phyloP scores from a whole-genome alignment of 2,797 vertebrate species.

The Sebastes nivosus region DNA sequence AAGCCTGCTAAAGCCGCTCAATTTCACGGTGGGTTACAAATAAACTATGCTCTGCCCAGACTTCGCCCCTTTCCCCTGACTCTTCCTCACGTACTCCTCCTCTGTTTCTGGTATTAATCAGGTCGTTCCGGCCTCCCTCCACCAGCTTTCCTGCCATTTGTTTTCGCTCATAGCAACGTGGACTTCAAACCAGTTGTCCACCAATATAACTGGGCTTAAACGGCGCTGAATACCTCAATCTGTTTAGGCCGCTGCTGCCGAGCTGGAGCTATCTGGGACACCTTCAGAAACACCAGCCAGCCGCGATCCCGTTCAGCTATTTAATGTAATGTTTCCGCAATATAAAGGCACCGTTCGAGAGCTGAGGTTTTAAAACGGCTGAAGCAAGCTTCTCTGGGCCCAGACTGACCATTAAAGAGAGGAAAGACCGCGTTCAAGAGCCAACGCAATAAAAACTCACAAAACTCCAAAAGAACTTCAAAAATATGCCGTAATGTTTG shows the following conservation, averaged over 20 bases:
- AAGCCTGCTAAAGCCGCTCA: slow-evolving; percentile 78
- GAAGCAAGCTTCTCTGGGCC: slow-evolving; percentile 80
- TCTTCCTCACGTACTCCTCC: slow-evolving; percentile 54
- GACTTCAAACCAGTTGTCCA: slow-evolving; percentile 63
- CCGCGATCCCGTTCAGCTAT: slow-evolving; percentile 71
- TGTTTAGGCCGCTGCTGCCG: slow-evolving; percentile 40
- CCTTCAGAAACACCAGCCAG: slow-evolving; percentile 71
- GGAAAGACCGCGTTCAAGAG: slow-evolving; percentile 79
- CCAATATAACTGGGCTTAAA: slow-evolving; percentile 50
- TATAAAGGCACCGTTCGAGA: slow-evolving; percentile 79
- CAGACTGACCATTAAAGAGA: slow-evolving; percentile 84
- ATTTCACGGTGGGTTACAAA: slow-evolving; percentile 86
- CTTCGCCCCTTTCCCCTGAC: slow-evolving; percentile 51
- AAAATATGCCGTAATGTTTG: slow-evolving; percentile 85
- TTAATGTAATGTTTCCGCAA: slow-evolving; percentile 88
- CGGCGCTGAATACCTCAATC: slow-evolving; percentile 47
- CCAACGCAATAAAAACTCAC: slow-evolving; percentile 84
- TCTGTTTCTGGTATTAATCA: slow-evolving; percentile 77
- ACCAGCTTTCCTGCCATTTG: slow-evolving; percentile 69
- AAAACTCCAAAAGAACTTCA: slow-evolving; percentile 81
- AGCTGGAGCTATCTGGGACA: slow-evolving; percentile 70
- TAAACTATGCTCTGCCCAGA: slow-evolving; percentile 73
- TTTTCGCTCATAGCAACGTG: slow-evolving; percentile 70
- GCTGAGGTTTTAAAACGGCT: slow-evolving; percentile 82
- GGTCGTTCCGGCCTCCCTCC: slow-evolving; percentile 72